phyloP scores from a whole-genome alignment of 2,113 vertebrate genomes.

The Oncorhynchus mykiss region DNA sequence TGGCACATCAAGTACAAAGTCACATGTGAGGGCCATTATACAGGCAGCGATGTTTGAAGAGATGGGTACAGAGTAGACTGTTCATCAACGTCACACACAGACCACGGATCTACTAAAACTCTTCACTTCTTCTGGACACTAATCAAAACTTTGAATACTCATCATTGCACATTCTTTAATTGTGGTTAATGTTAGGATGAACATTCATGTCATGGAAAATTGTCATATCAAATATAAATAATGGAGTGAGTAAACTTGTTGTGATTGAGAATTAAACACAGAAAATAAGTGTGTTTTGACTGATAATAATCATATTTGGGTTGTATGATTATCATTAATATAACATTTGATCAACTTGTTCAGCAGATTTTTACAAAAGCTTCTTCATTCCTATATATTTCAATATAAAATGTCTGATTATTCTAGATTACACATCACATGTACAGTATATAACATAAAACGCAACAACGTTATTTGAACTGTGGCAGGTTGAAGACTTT shows the following conservation, averaged over 20 bases:
- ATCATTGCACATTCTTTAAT: background rate
- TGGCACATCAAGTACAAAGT: background rate
- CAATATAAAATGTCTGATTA: background rate
- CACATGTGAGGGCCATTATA: background rate
- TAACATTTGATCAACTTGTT: background rate
- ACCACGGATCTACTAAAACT: background rate
- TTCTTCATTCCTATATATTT: conserved; percentile 8
- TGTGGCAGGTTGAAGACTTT: conserved; percentile 8
- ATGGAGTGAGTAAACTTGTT: background rate
- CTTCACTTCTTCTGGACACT: background rate
- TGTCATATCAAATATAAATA: background rate
- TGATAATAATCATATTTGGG: background rate
- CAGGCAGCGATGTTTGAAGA: background rate
- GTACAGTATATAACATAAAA: background rate
- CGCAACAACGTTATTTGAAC: conserved; percentile 2
- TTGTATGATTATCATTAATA: background rate
- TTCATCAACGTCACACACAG: background rate
- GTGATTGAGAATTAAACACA: background rate
- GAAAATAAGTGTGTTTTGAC: background rate
- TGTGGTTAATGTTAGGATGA: conserved; percentile 2
- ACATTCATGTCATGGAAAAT: background rate
- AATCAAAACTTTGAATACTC: background rate
- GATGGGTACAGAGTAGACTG: background rate
- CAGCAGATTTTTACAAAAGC: background rate
- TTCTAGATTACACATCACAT: background rate